Evolutionary conservation across 2,113 vertebrate species (phyloP), one percentile per base, ranked within the genome.

Genomic region (Actinemys pallida): DNA sequence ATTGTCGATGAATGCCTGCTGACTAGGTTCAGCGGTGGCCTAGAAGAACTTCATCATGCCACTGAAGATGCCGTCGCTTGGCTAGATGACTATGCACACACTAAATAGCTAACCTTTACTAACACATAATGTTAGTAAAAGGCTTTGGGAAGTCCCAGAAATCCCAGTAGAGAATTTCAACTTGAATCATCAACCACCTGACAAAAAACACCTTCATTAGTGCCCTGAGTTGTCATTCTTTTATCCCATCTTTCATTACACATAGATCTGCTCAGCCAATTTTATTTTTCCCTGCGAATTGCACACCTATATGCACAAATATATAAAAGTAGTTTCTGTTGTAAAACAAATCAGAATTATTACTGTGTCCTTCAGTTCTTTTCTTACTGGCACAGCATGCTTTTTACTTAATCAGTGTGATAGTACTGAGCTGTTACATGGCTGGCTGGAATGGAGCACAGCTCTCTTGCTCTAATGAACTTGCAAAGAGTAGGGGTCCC

Each of bases 271-370:
- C 27, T 81, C 65, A 87, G 1, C 5, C 1, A 0, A 50, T 90
- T 90, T 52, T 7, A n/a, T 78, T 42, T 87, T 54, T 91, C 25
- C 52, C 54, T 81, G n/a, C 42, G 72, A 82, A 57, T 81, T 42
- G 12, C 11, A 87, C 62, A 5, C 0, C 0, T 69, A 22, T 42
- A 52, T 1, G 27, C 5, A 31, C 45, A 47, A 47, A 47, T 47
- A 47, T 90, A 85, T 39, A 54, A 1, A 91, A 89, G 78, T 52
- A 72, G 81, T 78, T 84, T 89, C 75, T 86, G 79, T 86, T n/a
- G 3, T 76, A 75, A 91, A 91, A 83, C 59, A 88, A 86, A 90
- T 83, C 72, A 90, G 5, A 45, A 72, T 78, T 92, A 78, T 83
- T 85, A n/a, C 31, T 4, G 2, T 35, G 14, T 57, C 22, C 22